Percentiles rank a stretch among this genome's conserved stretches.
These are phyloP conservation scores for Peromyscus nudipes DNA, from an alignment of 2,797 vertebrate genomes.

Conservation along the genomic window DNA sequence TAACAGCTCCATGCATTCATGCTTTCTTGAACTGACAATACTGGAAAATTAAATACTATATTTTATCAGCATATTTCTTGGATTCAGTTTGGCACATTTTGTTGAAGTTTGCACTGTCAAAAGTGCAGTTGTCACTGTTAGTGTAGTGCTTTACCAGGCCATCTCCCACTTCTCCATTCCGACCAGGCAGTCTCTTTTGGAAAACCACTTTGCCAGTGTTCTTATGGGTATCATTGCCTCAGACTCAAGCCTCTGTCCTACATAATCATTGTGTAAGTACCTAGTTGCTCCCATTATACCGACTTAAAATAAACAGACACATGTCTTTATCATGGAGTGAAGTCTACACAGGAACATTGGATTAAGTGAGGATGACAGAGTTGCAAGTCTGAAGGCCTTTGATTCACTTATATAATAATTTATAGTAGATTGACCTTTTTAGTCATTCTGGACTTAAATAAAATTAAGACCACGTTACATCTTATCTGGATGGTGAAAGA, in stretches of 20 bases:
- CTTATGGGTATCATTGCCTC: not conserved
- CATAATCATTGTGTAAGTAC: not conserved
- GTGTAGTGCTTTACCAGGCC: not conserved
- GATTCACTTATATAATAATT: not conserved
- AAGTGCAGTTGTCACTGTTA: not conserved
- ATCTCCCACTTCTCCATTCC: not conserved
- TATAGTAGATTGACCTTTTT: not conserved
- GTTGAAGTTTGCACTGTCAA: not conserved
- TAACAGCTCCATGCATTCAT: not conserved
- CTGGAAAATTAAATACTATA: conserved; percentile 4
- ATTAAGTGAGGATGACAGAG: not conserved
- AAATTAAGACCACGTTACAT: conserved; percentile 28
- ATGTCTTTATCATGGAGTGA: not conserved
- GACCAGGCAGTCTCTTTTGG: not conserved
- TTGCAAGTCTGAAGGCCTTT: not conserved
- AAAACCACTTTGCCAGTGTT: not conserved
- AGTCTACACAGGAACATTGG: not conserved
- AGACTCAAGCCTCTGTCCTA: not conserved
- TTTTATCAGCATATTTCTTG: not conserved
- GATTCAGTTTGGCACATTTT: not conserved
- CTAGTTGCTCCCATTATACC: not conserved
- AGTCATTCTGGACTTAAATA: conserved; percentile 37
- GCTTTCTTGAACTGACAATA: not conserved
- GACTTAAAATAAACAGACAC: not conserved
- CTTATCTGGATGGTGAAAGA: not conserved